phyloP scores from a whole-genome alignment of 2,888 invertebrate species.

The Doris montereyensis region DNA sequence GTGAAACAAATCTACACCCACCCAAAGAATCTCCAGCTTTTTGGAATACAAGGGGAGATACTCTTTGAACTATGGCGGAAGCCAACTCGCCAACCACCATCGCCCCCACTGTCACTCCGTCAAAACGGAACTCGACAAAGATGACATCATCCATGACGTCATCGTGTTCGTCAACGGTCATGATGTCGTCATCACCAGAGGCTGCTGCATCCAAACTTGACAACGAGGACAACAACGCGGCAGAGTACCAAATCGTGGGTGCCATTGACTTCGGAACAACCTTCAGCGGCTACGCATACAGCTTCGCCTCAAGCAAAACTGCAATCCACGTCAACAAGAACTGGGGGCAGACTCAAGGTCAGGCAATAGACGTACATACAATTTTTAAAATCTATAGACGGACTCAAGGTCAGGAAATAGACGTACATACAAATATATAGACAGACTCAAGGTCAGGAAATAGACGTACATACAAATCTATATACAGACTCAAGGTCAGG shows the following conservation, averaged over 20 bases:
- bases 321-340: constrained; percentile 66
- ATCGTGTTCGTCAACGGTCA: too few relatives aligned
- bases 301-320: constrained; percentile 59
- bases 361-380: too few relatives aligned
- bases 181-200: constrained; percentile 5
- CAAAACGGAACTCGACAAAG: not conserved
- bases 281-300: constrained; percentile 67
- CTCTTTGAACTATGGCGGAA: not conserved
- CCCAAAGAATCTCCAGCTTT: too few relatives aligned
- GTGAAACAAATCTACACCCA: too few relatives aligned
- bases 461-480: not conserved
- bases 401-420: not conserved
- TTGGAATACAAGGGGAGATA: too few relatives aligned
- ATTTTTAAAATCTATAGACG: not conserved
- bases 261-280: constrained; percentile 68
- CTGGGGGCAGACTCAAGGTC: constrained; percentile 65
- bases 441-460: not conserved
- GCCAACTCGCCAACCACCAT: not conserved
- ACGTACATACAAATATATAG: not conserved
- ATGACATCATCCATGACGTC: not conserved
- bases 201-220: constrained; percentile 34
- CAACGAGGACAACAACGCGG: constrained; percentile 43
- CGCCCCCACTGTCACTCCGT: not conserved
- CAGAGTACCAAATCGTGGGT: constrained; percentile 61
- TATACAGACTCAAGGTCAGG: not conserved